A percentile compares a stretch with the other conserved stretches of the same genome.
phyloP scores from a whole-genome alignment of 2,797 vertebrate species.

The Poliocrania exsul region DNA sequence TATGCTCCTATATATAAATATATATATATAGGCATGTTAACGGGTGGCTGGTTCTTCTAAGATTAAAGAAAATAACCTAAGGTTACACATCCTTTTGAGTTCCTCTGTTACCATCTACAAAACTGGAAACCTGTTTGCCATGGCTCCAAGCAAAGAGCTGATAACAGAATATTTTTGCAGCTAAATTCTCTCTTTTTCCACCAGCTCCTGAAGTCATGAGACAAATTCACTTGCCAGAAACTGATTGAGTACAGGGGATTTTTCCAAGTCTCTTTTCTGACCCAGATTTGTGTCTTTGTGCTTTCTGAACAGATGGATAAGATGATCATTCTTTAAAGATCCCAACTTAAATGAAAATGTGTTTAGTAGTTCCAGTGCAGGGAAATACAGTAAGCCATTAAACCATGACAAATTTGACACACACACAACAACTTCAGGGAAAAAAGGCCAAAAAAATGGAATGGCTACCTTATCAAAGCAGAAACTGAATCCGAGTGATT shows the following conservation, averaged over 20 bases:
- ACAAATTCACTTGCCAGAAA: conserved; percentile 60
- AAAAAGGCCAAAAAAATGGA: conserved; percentile 46
- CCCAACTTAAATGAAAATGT: conserved; percentile 65
- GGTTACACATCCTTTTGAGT: conserved; percentile 51
- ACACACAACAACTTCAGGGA: conserved; percentile 50
- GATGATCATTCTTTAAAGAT: conserved; percentile 69
- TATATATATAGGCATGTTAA: conserved; percentile 26
- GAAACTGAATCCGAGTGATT: not conserved
- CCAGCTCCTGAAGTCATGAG: conserved; percentile 57
- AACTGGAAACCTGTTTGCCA: conserved; percentile 55
- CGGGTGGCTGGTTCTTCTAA: conserved; percentile 52
- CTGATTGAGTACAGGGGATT: conserved; percentile 34
- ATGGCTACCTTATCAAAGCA: conserved; percentile 18
- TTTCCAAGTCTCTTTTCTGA: conserved; percentile 48
- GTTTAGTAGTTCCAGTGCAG: conserved; percentile 53
- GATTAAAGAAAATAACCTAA: conserved; percentile 72
- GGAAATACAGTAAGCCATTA: conserved; percentile 55
- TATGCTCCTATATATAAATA: conserved; percentile 30
- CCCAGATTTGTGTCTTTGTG: conserved; percentile 43
- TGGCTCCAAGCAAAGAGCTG: conserved; percentile 59
- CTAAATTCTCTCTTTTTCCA: conserved; percentile 46
- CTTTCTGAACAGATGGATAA: conserved; percentile 68
- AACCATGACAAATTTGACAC: conserved; percentile 60
- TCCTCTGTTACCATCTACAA: conserved; percentile 37
- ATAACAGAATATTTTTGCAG: conserved; percentile 69